These are phyloP conservation scores for Dicentrarchus labrax DNA, from an alignment of 2,113 vertebrate species.

Conservation along the genomic window DNA sequence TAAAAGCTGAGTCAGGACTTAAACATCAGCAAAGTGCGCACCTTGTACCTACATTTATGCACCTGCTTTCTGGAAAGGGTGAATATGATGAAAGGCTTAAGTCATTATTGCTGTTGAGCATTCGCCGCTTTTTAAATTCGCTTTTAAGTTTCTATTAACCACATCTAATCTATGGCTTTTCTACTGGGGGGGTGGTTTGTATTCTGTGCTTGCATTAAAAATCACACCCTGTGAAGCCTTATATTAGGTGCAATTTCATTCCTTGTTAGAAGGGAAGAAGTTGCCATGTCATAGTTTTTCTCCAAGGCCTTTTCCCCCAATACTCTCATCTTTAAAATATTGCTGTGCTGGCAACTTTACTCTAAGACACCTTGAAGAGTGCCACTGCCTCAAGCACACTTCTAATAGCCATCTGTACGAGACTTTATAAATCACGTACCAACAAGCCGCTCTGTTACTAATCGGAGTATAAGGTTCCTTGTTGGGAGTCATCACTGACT, in stretches of 20 bases:
- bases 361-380: slow-evolving; percentile 31
- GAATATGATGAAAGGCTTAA: background rate
- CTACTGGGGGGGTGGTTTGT: background rate
- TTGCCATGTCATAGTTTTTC: slow-evolving; percentile 49
- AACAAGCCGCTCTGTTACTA: slow-evolving; percentile 23
- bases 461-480: slow-evolving; percentile 12
- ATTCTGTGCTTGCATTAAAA: slow-evolving; percentile 19
- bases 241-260: slow-evolving; percentile 11
- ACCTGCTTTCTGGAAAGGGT: background rate
- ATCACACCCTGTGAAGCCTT: background rate
- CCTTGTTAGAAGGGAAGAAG: slow-evolving; percentile 33
- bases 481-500: background rate
- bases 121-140: background rate
- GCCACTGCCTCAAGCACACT: slow-evolving; percentile 32
- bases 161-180: slow-evolving; percentile 7
- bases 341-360: slow-evolving; percentile 43
- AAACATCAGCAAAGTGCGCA: background rate
- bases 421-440: slow-evolving; percentile 23
- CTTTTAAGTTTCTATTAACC: slow-evolving; percentile 2
- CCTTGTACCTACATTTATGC: background rate
- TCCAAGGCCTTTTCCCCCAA: slow-evolving; percentile 16
- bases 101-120: background rate
- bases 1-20: background rate
- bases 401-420: slow-evolving; percentile 7
- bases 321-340: slow-evolving; percentile 40